These are phyloP conservation scores for Dinothrombium tinctorium DNA, from an alignment of 1,140 invertebrate species.

Conservation along the genomic window DNA sequence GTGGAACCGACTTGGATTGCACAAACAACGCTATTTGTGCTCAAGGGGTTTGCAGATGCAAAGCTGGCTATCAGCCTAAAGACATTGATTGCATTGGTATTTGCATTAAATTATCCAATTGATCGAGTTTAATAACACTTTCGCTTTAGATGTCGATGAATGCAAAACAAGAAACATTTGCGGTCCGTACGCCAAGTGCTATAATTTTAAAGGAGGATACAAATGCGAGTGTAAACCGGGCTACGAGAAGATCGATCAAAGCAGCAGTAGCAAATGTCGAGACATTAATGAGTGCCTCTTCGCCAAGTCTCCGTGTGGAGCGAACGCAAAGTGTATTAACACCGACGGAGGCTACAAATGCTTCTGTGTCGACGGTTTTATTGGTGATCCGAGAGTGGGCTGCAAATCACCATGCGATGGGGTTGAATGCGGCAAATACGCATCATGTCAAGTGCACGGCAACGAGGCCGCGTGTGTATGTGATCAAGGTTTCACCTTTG, in stretches of 20 bases:
- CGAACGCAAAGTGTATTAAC: constrained; percentile 46
- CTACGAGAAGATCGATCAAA: constrained; percentile 52
- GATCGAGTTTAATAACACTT: too few species aligned
- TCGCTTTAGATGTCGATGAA: constrained; percentile 54
- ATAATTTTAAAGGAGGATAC: constrained; percentile 51
- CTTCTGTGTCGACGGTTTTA: constrained; percentile 18
- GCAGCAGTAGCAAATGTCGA: neutral
- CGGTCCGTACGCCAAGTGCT: constrained; percentile 49
- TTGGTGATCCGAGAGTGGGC: neutral
- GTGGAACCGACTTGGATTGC: constrained; percentile 9
- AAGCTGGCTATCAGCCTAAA: constrained; percentile 22
- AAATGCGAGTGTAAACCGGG: constrained; percentile 52
- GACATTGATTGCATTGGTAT: constrained; percentile 16
- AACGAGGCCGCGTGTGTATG: constrained; percentile 63
- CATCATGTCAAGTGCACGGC: constrained; percentile 51
- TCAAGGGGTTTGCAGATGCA: constrained; percentile 22
- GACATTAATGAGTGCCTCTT: constrained; percentile 25
- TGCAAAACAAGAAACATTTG: constrained; percentile 35
- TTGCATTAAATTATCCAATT: neutral
- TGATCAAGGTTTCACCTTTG: constrained; percentile 46
- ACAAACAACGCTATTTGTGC: constrained; percentile 8
- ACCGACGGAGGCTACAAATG: constrained; percentile 25
- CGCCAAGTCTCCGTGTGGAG: constrained; percentile 48
- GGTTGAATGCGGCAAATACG: constrained; percentile 49
- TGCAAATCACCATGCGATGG: constrained; percentile 9